Conservation (phyloP, 2,888 invertebrate species). For the Tetanocera ferruginea region DNA sequence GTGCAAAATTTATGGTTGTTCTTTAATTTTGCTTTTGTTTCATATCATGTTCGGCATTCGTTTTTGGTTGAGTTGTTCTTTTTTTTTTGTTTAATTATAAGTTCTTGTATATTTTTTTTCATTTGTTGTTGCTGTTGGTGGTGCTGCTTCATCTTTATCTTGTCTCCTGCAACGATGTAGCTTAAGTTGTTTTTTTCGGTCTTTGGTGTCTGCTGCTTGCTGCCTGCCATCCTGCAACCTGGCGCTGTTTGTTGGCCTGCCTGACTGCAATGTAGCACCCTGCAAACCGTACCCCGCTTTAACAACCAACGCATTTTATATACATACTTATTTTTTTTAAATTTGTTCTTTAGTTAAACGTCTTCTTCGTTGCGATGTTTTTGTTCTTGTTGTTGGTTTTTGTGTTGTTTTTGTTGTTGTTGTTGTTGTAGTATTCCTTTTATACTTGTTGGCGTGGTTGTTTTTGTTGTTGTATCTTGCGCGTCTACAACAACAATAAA, state of each 20-base stretch:
- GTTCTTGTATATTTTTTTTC: slow-evolving; percentile 5
- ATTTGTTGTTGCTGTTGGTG: not conserved
- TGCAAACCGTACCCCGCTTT: not conserved
- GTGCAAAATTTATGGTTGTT: not conserved
- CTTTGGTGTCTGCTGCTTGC: not conserved
- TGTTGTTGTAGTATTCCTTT: slow-evolving; percentile 47
- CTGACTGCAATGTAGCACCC: slow-evolving; percentile 13
- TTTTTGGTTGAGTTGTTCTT: not conserved
- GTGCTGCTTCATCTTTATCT: not conserved
- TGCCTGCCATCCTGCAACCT: slow-evolving; percentile 23
- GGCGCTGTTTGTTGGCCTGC: not conserved
- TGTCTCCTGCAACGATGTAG: not conserved
- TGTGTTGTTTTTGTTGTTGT: slow-evolving; percentile 38
- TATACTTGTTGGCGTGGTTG: slow-evolving; percentile 17
- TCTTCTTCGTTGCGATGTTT: slow-evolving; percentile 35
- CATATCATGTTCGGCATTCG: not conserved
- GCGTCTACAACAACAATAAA: slow-evolving; percentile 8
- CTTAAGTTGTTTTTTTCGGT: not conserved
- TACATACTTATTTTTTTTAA: slow-evolving; percentile 22
- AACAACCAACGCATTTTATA: slow-evolving; percentile 14
- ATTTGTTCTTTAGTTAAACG: slow-evolving; percentile 23
- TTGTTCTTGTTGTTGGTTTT: slow-evolving; percentile 48
- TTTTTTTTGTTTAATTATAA: slow-evolving; percentile 25
- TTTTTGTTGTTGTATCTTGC: slow-evolving; percentile 15
- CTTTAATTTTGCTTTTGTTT: not conserved